Evolutionary conservation across 1,140 invertebrate species (phyloP).

Genomic region (Sinella curviseta): DNA sequence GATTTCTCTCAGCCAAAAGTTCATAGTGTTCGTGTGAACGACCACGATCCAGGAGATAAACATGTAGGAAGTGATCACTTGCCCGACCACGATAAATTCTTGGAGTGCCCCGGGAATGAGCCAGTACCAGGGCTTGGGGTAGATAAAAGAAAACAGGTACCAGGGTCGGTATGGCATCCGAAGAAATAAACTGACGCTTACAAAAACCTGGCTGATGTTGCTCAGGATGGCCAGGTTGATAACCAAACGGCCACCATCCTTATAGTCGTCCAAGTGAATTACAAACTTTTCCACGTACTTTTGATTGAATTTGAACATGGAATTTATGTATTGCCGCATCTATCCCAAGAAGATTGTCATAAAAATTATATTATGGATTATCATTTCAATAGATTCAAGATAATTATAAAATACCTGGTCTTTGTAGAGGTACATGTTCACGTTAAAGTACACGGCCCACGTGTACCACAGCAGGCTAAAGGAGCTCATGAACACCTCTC

Average conservation of each 20-base stretch:
- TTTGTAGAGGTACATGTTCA: background rate
- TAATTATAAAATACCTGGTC: too few relatives aligned
- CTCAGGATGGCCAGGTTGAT: conserved; percentile 9
- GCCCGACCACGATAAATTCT: conserved; percentile 18
- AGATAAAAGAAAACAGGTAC: conserved; percentile 12
- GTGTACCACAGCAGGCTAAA: background rate
- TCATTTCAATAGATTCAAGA: too few relatives aligned
- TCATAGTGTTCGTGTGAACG: background rate
- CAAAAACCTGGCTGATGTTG: conserved; percentile 18
- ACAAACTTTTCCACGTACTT: conserved; percentile 24
- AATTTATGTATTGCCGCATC: conserved; percentile 27
- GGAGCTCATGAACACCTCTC: background rate
- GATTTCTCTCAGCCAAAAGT: conserved; percentile 21
- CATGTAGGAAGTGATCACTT: background rate
- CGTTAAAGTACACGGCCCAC: background rate
- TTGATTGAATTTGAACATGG: conserved; percentile 16
- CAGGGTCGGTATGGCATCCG: conserved; percentile 28
- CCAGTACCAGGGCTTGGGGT: too few relatives aligned
- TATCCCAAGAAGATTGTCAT: background rate
- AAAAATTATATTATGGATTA: too few relatives aligned
- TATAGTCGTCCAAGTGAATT: background rate
- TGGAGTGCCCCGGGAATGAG: conserved; percentile 26
- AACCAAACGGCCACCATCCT: conserved; percentile 11
- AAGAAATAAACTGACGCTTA: conserved; percentile 3
- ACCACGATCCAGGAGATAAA: background rate